Evolutionary conservation across 2,113 vertebrate genomes (phyloP).

Genomic region (Prunella fulvescens): DNA sequence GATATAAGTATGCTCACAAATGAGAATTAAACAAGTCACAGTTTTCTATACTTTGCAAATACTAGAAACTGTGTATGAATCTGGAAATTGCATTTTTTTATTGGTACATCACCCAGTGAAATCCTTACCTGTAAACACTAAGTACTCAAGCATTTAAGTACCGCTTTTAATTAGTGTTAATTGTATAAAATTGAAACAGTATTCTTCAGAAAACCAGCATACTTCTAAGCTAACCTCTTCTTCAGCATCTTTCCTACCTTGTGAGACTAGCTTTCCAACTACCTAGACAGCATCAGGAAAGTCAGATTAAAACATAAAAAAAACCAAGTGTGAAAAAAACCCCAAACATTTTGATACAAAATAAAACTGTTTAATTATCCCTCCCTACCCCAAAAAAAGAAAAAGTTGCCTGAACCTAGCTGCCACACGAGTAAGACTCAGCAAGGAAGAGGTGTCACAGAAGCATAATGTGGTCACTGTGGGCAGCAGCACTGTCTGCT

Average conservation of each 20-base stretch:
- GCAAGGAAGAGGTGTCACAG: background rate
- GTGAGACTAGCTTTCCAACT: background rate
- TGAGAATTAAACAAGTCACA: background rate
- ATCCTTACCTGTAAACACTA: background rate
- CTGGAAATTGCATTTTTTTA: background rate
- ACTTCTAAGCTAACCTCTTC: background rate
- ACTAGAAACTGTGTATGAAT: background rate
- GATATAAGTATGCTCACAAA: background rate
- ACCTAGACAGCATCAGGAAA: background rate
- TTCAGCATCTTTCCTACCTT: background rate
- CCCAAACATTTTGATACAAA: background rate
- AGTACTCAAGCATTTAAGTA: background rate
- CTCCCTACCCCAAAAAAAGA: background rate
- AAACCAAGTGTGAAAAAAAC: accelerated
- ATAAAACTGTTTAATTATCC: background rate
- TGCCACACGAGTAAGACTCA: background rate
- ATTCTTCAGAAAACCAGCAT: background rate
- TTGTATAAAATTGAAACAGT: background rate
- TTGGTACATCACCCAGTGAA: background rate
- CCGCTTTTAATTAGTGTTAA: background rate
- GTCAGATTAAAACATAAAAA: background rate
- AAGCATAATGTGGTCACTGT: accelerated
- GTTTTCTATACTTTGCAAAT: background rate
- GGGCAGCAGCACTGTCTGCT: background rate
- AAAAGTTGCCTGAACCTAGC: background rate